A percentile compares a stretch with the other conserved stretches of the same genome.
These are phyloP conservation scores for Azemiops feae DNA, from an alignment of 2,113 vertebrate genomes.

Conservation along the genomic window DNA sequence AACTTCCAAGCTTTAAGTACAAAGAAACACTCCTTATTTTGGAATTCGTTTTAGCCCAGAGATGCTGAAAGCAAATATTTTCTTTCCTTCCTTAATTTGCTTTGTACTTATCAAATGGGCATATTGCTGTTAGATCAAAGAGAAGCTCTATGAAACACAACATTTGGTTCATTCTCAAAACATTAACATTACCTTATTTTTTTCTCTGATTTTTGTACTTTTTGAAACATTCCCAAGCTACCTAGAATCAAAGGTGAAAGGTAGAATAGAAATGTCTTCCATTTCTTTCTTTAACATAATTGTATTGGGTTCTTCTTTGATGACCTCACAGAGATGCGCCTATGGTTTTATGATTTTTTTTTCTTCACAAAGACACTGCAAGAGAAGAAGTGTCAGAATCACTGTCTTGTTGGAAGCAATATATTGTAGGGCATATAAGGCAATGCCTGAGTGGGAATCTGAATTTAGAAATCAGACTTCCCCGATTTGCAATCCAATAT, in stretches of 20 bases:
- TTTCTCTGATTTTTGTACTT: background rate
- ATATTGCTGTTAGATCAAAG: background rate
- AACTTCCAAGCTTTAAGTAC: background rate
- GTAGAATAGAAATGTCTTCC: background rate
- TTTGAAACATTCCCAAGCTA: background rate
- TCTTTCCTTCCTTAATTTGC: background rate
- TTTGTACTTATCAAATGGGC: background rate
- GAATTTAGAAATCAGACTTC: background rate
- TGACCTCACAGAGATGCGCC: background rate
- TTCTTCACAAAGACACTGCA: background rate
- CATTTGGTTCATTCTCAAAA: background rate
- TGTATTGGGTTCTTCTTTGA: background rate
- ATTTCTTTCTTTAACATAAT: background rate
- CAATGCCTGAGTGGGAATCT: background rate
- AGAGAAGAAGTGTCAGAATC: background rate
- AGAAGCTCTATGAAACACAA: background rate
- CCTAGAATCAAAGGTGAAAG: background rate
- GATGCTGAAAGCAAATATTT: background rate
- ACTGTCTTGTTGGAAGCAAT: background rate
- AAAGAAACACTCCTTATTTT: background rate
- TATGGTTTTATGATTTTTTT: background rate
- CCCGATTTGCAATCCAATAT: background rate
- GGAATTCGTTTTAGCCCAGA: background rate
- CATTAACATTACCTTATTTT: background rate
- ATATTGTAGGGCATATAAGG: background rate